A percentile compares a stretch with the other conserved stretches of the same genome.
Evolutionary conservation across 1,140 invertebrate genomes (phyloP).

Genomic region (Eupristina koningsbergeri): DNA sequence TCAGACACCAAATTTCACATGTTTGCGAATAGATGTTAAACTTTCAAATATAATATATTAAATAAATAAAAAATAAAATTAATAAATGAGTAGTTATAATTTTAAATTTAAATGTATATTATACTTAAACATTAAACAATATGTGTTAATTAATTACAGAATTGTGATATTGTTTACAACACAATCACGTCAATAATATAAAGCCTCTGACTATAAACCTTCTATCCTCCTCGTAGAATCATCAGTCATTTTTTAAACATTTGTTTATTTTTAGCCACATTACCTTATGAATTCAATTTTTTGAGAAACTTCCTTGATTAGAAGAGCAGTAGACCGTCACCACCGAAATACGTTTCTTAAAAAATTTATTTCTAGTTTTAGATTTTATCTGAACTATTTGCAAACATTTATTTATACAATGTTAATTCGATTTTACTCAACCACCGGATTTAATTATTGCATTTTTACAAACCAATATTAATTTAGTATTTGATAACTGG

Average conservation of each 20-base stretch:
- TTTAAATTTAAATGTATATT: constrained; percentile 34
- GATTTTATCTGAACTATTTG: background rate
- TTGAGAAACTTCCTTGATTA: constrained; percentile 39
- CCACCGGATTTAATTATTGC: constrained; percentile 36
- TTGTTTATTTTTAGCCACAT: background rate
- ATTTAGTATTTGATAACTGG: constrained; percentile 23
- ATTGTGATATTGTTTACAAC: constrained; percentile 31
- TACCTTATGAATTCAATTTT: constrained; percentile 34
- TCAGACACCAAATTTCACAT: constrained; percentile 33
- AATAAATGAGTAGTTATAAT: constrained; percentile 21
- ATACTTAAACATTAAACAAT: constrained; percentile 28
- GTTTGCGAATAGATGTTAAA: constrained; percentile 25
- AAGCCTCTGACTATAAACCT: constrained; percentile 33
- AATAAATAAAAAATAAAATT: constrained; percentile 37
- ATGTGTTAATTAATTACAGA: constrained; percentile 44
- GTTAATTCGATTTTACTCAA: constrained; percentile 30
- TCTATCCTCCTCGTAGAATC: constrained; percentile 3
- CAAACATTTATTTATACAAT: constrained; percentile 27
- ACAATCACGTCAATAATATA: background rate
- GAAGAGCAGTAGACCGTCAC: constrained; percentile 23
- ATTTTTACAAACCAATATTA: constrained; percentile 11
- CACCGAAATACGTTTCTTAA: constrained; percentile 44
- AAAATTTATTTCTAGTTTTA: constrained; percentile 13
- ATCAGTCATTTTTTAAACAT: background rate
- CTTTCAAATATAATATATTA: constrained; percentile 27